phyloP scores from a whole-genome alignment of 2,113 vertebrate species.

The Chunga burmeisteri region DNA sequence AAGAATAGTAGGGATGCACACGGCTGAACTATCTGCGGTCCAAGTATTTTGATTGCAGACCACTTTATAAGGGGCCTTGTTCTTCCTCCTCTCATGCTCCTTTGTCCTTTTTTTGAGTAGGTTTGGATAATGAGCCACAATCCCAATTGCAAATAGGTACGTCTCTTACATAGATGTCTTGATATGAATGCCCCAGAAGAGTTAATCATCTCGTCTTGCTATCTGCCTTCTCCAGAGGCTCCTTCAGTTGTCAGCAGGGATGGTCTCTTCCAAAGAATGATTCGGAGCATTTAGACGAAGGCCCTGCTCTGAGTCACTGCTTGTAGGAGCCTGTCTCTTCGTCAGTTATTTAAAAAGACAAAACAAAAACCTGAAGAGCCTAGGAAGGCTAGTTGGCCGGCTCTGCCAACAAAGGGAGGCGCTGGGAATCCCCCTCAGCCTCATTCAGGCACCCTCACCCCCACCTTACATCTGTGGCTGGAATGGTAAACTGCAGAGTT shows the following conservation, averaged over 20 bases:
- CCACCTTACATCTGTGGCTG: neutral
- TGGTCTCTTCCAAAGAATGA: neutral
- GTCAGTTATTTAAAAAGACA: neutral
- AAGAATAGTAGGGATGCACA: rapidly evolving
- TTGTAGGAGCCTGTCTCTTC: neutral
- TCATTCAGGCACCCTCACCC: neutral
- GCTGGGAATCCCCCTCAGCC: neutral
- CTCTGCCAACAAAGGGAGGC: neutral
- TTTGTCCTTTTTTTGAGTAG: neutral
- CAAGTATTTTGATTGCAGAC: neutral
- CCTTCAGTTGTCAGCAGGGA: neutral
- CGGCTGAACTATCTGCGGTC: neutral
- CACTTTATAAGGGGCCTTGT: neutral
- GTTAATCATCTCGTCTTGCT: neutral
- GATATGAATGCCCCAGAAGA: neutral
- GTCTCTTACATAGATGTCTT: rapidly evolving
- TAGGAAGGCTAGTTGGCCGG: neutral
- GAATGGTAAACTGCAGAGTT: neutral
- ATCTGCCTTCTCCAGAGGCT: neutral
- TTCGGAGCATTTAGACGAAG: neutral
- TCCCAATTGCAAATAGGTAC: neutral
- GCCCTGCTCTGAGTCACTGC: neutral
- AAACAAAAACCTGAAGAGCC: neutral
- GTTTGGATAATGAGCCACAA: neutral
- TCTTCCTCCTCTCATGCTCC: neutral